Base-by-base conservation (phyloP, 2,113 vertebrate species). In the Pitta sordida region DNA sequence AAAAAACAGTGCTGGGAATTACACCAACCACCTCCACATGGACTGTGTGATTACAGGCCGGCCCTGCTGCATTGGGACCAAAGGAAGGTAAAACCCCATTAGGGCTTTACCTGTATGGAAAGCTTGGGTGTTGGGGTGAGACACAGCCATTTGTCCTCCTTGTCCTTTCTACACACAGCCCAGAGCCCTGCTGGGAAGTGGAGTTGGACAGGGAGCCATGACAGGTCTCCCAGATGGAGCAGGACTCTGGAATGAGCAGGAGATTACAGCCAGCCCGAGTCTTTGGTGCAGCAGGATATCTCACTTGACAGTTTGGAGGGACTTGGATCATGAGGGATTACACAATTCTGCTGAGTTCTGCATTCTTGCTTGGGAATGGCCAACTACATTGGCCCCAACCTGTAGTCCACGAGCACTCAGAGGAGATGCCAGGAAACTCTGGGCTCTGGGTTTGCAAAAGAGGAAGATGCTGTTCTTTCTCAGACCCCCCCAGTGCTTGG, bases 31-130 rank as follows among this genome's bases (percentile, higher is more conserved):
- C 95, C 99, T 98, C 82, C 99, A 99, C 86, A 99, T 99, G 93
- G 99, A 99, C 97, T 99, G 99, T 15, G 98, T 98, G 93, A 99
- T 99, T 94, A 99, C 99, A 1, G 99, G 99, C 89, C 97, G 99
- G 94, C 99, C 99, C 87, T 99, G 99, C 98, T 99, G 99, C 97
- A 99, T 99, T 7, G 99, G 99, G 96, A 99, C 99, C 95, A 99
- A 99, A 97, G 99, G 99, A 94, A 99, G 99, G 99, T 99, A 96
- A n/a, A n/a, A n/a, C n/a, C n/a, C n/a, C n/a, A n/a, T n/a, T n/a
- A n/a, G 74, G 63, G 11, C 44, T 80, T 41, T 21, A 62, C 74
- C 18, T 30, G 6, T 7, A 5, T 10, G 29, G 39, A 51, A 30
- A 53, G 68, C 24, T 53, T 77, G 67, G n/a, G 7, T 30, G 4